phyloP scores from a whole-genome alignment of 2,888 invertebrate genomes.

The Griposia aprilina region DNA sequence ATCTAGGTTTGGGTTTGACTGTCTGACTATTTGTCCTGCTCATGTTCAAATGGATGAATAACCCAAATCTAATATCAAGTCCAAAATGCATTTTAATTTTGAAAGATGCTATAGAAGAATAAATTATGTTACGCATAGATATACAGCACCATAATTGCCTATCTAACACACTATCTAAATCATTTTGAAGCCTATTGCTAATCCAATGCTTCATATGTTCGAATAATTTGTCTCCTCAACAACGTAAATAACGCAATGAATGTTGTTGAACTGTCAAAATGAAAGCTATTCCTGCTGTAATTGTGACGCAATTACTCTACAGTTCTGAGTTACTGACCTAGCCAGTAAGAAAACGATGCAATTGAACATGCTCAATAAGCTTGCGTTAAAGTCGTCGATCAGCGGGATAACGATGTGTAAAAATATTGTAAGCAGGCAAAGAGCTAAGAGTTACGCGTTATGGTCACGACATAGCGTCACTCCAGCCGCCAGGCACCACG shows the following conservation, averaged over 20 bases:
- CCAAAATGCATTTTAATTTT: background rate
- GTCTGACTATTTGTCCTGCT: background rate
- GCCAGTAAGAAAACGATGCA: slow-evolving; percentile 11
- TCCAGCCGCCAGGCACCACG: slow-evolving; percentile 56
- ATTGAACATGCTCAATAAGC: slow-evolving; percentile 19
- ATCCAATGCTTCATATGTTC: too few relatives aligned
- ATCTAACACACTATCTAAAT: too few relatives aligned
- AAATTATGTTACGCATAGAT: background rate
- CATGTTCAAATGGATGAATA: background rate
- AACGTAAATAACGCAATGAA: too few relatives aligned
- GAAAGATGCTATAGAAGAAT: background rate
- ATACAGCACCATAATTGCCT: too few relatives aligned
- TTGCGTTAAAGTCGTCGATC: slow-evolving; percentile 43
- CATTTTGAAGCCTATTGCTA: too few relatives aligned
- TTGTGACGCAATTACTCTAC: too few relatives aligned
- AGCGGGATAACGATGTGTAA: slow-evolving; percentile 68
- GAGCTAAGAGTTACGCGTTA: slow-evolving; percentile 70
- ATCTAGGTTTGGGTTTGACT: slow-evolving; percentile 6
- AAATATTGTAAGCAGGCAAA: slow-evolving; percentile 71
- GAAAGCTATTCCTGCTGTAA: too few relatives aligned
- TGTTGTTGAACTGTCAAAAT: too few relatives aligned
- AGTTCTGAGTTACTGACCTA: slow-evolving; percentile 23
- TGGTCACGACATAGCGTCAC: slow-evolving; percentile 56
- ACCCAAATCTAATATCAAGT: background rate
- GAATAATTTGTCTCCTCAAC: too few relatives aligned